Percentiles rank a stretch among this genome's conserved stretches.
phyloP scores from a whole-genome alignment of 2,888 invertebrate genomes.

The Caenorhabditis afra region DNA sequence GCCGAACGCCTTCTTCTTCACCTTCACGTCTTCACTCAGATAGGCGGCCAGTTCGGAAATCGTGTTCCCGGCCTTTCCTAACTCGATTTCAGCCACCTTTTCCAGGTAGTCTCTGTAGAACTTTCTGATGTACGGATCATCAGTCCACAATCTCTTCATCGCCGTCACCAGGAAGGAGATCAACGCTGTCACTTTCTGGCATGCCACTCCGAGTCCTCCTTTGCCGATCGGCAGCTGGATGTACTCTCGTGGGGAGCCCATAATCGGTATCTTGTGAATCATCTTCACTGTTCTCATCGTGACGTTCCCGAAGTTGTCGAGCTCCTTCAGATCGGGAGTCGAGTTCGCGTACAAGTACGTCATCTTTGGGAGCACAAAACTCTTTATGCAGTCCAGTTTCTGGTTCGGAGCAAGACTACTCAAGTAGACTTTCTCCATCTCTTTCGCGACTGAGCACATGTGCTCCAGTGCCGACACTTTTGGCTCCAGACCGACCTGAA shows the following conservation, averaged over 20 bases:
- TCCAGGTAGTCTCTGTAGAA: conserved; percentile 6
- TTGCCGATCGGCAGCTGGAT: conserved; percentile 11
- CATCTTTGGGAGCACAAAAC: conserved; percentile 26
- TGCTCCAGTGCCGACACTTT: conserved; percentile 8
- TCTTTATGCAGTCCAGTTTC: conserved; percentile 29
- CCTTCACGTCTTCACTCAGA: conserved; percentile 5
- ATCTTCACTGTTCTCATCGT: conserved; percentile 7
- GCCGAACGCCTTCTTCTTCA: conserved; percentile 1
- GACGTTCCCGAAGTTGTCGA: conserved; percentile 8
- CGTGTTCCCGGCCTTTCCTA: background rate
- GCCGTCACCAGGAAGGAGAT: conserved; percentile 15
- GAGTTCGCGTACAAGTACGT: conserved; percentile 14
- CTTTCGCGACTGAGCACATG: background rate
- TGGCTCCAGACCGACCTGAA: conserved; percentile 7
- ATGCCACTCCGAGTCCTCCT: conserved; percentile 24
- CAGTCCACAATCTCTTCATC: conserved; percentile 31
- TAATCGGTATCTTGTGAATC: conserved; percentile 5
- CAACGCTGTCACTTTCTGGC: conserved; percentile 6
- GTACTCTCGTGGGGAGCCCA: conserved; percentile 19
- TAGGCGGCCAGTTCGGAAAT: conserved; percentile 10
- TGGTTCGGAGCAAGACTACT: conserved; percentile 16
- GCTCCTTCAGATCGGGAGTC: conserved; percentile 2
- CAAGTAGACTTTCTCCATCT: background rate
- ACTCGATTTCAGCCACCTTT: conserved; percentile 9
- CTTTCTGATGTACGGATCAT: conserved; percentile 14